phyloP scores from a whole-genome alignment of 2,797 vertebrate species.

The Channallabes apus region DNA sequence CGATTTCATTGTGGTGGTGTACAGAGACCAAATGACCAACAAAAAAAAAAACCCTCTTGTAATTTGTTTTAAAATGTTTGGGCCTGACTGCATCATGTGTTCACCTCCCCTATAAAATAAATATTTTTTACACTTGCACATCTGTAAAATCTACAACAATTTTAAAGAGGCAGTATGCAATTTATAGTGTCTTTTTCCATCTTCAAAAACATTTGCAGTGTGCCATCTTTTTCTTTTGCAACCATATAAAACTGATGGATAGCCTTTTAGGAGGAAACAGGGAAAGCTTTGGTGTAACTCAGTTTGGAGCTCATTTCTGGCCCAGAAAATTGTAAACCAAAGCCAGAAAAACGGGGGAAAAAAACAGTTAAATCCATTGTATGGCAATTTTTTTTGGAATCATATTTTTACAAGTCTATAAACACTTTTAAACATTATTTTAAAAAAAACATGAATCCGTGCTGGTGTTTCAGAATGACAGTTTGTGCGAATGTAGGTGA shows the following conservation, averaged over 20 bases:
- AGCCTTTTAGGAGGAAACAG: neutral
- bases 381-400: neutral
- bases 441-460: neutral
- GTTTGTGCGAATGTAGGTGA: constrained; percentile 5
- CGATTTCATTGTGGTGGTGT: too few relatives aligned
- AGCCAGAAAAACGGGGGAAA: neutral
- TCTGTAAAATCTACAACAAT: neutral
- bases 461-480: constrained; percentile 25
- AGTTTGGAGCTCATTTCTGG: neutral
- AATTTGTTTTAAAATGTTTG: too few relatives aligned
- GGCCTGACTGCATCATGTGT: neutral
- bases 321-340: neutral
- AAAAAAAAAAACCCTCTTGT: too few relatives aligned
- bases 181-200: neutral
- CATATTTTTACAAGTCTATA: neutral
- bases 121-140: neutral
- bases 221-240: neutral
- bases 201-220: neutral
- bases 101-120: too few relatives aligned
- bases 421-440: neutral
- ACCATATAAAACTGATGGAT: neutral
- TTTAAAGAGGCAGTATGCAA: neutral
- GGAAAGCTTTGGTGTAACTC: neutral
- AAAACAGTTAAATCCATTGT: neutral
- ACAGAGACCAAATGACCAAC: too few relatives aligned